A percentile compares a stretch with the other conserved stretches of the same genome.
Evolutionary conservation across 1,140 invertebrate genomes (phyloP).

Genomic region (Brachystomella parvula): DNA sequence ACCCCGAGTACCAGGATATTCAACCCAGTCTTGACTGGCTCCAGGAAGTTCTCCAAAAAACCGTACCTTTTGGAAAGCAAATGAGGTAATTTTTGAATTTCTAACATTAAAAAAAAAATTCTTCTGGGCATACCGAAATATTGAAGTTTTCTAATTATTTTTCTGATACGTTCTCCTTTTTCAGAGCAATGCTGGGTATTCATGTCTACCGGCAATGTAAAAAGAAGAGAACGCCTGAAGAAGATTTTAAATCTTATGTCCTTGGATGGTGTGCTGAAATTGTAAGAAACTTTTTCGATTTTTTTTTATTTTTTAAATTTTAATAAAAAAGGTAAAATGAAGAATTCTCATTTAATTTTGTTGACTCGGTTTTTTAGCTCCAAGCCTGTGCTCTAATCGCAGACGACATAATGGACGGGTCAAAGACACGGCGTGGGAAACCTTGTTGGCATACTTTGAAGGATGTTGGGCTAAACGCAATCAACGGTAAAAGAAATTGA

Average conservation of each 20-base stretch:
- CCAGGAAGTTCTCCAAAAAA: conserved; percentile 4
- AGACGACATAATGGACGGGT: conserved; percentile 60
- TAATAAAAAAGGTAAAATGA: too few species aligned
- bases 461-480: conserved; percentile 50
- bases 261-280: conserved; percentile 11
- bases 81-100: neutral
- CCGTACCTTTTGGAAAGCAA: conserved; percentile 4
- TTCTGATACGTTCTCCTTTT: too few species aligned
- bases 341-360: too few species aligned
- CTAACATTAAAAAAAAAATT: too few species aligned
- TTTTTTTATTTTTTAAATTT: too few species aligned
- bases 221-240: conserved; percentile 10
- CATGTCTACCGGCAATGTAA: conserved; percentile 2
- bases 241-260: neutral
- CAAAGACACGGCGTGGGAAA: conserved; percentile 50
- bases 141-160: too few species aligned
- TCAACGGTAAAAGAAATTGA: too few species aligned
- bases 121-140: too few species aligned
- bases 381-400: conserved; percentile 40
- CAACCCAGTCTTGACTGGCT: neutral
- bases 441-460: conserved; percentile 55
- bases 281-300: too few species aligned
- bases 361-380: neutral
- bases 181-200: neutral
- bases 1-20: conserved; percentile 2